Evolutionary conservation across 2,113 vertebrate species (phyloP).

Genomic region (Urocolius indicus): DNA sequence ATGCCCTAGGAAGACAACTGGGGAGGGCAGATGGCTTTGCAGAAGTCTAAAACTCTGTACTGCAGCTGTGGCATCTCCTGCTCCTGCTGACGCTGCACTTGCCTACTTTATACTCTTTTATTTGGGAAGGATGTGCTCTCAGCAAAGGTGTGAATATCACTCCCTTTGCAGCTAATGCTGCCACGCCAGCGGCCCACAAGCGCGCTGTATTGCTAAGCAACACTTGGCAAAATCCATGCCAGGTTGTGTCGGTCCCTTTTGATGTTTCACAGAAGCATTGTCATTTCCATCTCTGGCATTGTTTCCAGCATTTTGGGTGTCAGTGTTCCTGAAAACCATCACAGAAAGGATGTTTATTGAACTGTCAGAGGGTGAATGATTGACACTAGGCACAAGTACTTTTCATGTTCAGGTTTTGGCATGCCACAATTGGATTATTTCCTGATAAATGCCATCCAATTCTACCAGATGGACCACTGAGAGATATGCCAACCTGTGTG

Average conservation of each 20-base stretch:
- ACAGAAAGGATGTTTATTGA: slow-evolving; percentile 75
- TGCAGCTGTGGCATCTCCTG: not conserved
- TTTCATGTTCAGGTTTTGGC: slow-evolving; percentile 77
- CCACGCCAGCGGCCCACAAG: slow-evolving; percentile 45
- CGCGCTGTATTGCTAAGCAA: slow-evolving; percentile 63
- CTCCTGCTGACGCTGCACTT: slow-evolving; percentile 13
- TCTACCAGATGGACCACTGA: slow-evolving; percentile 71
- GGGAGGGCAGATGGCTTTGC: not conserved
- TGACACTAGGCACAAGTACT: slow-evolving; percentile 76
- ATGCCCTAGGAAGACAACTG: not conserved
- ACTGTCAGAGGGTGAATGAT: slow-evolving; percentile 78
- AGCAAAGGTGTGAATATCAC: slow-evolving; percentile 49
- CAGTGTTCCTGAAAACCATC: slow-evolving; percentile 73
- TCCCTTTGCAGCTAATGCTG: slow-evolving; percentile 52
- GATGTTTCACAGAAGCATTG: slow-evolving; percentile 64
- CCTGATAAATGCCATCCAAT: slow-evolving; percentile 78
- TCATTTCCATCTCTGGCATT: slow-evolving; percentile 71
- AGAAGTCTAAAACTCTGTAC: not conserved
- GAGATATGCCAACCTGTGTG: slow-evolving; percentile 74
- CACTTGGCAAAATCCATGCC: slow-evolving; percentile 67
- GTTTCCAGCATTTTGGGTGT: slow-evolving; percentile 64
- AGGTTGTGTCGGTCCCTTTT: slow-evolving; percentile 61
- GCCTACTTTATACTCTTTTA: slow-evolving; percentile 15
- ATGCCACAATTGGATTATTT: slow-evolving; percentile 78
- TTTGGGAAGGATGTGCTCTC: slow-evolving; percentile 35